Evolutionary conservation across 2,888 invertebrate genomes (phyloP).

Genomic region (Andrena chrysosceles): DNA sequence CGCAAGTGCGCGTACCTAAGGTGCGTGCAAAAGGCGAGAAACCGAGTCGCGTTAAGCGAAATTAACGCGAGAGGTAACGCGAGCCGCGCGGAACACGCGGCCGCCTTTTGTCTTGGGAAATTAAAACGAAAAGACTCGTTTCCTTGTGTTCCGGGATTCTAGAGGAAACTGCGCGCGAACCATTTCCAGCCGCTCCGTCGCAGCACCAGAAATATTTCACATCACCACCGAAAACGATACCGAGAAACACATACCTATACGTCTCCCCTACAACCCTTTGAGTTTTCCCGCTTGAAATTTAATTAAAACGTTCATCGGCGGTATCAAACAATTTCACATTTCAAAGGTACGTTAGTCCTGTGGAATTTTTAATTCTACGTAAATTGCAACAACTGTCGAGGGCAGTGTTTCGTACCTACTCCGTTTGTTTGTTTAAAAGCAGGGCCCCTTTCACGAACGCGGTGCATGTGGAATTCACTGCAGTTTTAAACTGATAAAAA

Average conservation of each 20-base stretch:
- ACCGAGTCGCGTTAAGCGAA: constrained; percentile 64
- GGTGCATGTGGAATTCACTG: too few relatives aligned
- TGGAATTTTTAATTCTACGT: background rate
- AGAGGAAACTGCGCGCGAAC: constrained; percentile 6
- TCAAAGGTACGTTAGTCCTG: too few relatives aligned
- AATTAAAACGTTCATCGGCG: constrained; percentile 31
- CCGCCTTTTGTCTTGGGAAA: constrained; percentile 63
- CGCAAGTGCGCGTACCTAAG: constrained; percentile 53
- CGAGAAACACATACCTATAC: background rate
- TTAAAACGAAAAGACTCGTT: constrained; percentile 53
- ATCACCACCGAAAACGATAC: background rate
- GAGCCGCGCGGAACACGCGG: constrained; percentile 48
- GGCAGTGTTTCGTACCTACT: background rate
- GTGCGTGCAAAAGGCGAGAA: constrained; percentile 68
- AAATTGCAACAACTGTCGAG: background rate
- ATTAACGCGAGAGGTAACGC: constrained; percentile 67
- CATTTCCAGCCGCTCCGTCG: background rate
- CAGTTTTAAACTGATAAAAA: too few relatives aligned
- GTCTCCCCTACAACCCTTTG: background rate
- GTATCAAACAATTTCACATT: background rate
- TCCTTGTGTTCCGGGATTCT: background rate
- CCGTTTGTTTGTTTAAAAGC: background rate
- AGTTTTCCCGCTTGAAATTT: background rate
- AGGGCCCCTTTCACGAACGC: background rate
- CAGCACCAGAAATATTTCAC: constrained; percentile 21